Base-by-base conservation (phyloP, 2,888 invertebrate genomes). In the Ernsta delagoae region DNA sequence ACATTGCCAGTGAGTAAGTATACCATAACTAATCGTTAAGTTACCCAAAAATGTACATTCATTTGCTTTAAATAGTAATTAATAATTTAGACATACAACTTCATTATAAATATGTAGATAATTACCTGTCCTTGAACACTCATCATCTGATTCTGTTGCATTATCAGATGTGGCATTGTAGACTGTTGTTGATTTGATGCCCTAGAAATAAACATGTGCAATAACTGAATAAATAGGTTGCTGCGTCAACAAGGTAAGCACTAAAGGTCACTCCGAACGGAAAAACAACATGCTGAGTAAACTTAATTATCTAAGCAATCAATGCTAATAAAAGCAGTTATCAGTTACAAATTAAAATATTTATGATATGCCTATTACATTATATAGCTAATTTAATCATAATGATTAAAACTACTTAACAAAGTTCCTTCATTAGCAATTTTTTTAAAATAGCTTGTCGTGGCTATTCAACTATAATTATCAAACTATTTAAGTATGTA, bases 61-160 rank as follows among this genome's bases (percentile, higher is more conserved):
- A 24, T 24, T 24, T 24, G 24, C 24, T 24, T 24, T 24, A 24
- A 24, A 24, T 24, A 24, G 3, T 24, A 24, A 3, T 24, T 24
- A 24, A 24, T 24, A 24, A 1, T 24, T 3, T 1, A 24, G 24
- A 36, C 7, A 7, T 36, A 57, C 11, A 36, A 12, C 2, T 16
- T n/a, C 41, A 64, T 31, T 53, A 31, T 24, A 62, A 36, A 60
- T n/a, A n/a, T n/a, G n/a, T 64, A 16, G 57, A 36, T 64, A 24
- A 54, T 41, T 80, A 92, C 93, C 89, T 93, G 94, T 82, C 93
- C 94, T 80, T 92, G 91, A 63, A 93, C 93, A 75, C 88, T 89
- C 88, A 92, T 91, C 91, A 94, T 93, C 80, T 94, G 94, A 75
- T 92, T 93, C 75, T 94, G 94, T 78, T 93, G 93, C 89, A 93